Base-by-base conservation (phyloP, 2,797 vertebrate species). In the Sebastes steindachneri region DNA sequence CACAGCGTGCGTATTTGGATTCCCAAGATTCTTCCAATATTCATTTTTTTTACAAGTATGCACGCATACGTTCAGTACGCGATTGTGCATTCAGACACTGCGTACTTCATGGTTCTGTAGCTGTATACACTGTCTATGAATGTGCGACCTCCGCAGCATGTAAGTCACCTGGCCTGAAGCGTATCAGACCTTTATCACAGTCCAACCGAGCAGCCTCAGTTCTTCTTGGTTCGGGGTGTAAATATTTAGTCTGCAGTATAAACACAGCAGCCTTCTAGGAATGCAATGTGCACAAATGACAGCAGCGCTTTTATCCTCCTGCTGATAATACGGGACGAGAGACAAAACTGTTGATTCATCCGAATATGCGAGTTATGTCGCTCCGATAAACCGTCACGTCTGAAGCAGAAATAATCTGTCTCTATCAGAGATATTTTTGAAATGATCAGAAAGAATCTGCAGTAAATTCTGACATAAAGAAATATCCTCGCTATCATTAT, bases 191-290 rank as follows among this genome's bases (percentile, higher is more conserved):
- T 91, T 79, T 86, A 88, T 87, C 86, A 26, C 63, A 86, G 80
- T 79, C 82, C 68, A 72, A 82, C 73, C 4, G n/a, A 84, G 79
- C 79, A 14, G 82, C 69, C 69, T 66, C 65, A 9, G 41, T 78
- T 91, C 84, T 86, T 84, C 84, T 87, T 69, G 7, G 73, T 79
- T 85, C 68, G 0, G 28, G 76, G 51, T 54, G 9, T 92, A 95
- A 95, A 95, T 93, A 94, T 95, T 95, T 94, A 86, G 82, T 55
- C 63, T 48, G 31, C 64, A 48, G 78, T 54, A 70, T 93, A 94
- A 94, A 94, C 92, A 94, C 64, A 55, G 65, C 41, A 12, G 75
- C 68, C 21, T 79, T 84, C 70, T n/a, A 88, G 79, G 84, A 91
- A 90, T 87, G 84, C 78, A 53, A 63, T 12, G 73, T 68, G 71